These are phyloP conservation scores for Labrus mixtus DNA, from an alignment of 2,113 vertebrate genomes.

Conservation along the genomic window DNA sequence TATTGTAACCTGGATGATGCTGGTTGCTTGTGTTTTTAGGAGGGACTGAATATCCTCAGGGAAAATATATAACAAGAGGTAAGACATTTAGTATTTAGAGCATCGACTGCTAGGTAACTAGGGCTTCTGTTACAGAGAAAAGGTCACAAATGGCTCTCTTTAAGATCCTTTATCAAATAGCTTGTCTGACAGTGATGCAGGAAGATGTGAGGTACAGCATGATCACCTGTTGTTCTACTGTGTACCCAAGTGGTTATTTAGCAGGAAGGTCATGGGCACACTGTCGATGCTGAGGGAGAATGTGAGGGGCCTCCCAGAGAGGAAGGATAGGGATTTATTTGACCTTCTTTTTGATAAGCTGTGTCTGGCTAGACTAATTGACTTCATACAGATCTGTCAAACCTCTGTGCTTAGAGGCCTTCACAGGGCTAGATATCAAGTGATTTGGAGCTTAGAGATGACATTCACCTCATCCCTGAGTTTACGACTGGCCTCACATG, in stretches of 20 bases:
- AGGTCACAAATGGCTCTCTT: not conserved
- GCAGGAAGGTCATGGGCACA: conserved; percentile 2
- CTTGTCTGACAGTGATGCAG: not conserved
- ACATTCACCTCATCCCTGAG: not conserved
- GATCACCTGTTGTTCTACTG: conserved; percentile 1
- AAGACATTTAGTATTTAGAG: not conserved
- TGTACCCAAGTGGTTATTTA: conserved; percentile 17
- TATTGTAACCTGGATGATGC: too few relatives aligned
- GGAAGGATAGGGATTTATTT: conserved; percentile 7
- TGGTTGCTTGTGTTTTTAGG: not conserved
- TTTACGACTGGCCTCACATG: not conserved
- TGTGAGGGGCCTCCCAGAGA: conserved; percentile 6
- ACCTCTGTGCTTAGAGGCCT: not conserved
- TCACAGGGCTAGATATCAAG: conserved; percentile 3
- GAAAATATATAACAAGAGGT: not conserved
- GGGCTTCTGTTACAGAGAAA: not conserved
- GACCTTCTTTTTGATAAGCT: conserved; percentile 27
- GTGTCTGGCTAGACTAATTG: conserved; percentile 5
- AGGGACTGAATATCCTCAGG: not conserved
- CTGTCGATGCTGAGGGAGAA: not conserved
- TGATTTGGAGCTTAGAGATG: not conserved
- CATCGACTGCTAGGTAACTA: not conserved
- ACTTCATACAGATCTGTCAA: conserved; percentile 12
- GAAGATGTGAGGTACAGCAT: not conserved
- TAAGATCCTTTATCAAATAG: not conserved